Evolutionary conservation across 2,888 invertebrate genomes (phyloP).

Genomic region (Spisula solida): DNA sequence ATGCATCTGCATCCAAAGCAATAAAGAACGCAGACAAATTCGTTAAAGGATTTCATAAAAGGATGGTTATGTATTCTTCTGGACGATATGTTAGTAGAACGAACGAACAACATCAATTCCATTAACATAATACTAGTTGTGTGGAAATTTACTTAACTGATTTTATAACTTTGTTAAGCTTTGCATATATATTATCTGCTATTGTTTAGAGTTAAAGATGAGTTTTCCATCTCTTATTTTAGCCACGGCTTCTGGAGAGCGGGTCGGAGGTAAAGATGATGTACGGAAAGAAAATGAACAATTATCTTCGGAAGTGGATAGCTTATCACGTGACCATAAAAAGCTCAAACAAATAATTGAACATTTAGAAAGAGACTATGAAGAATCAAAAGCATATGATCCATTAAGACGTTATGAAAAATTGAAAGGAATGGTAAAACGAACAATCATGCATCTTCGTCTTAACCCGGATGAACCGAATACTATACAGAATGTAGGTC

Average conservation of each 20-base stretch:
- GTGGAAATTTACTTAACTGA: neutral
- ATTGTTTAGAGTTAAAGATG: slow-evolving; percentile 57
- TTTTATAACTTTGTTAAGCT: neutral
- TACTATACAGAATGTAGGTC: slow-evolving; percentile 63
- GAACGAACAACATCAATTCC: neutral
- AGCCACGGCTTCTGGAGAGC: slow-evolving; percentile 73
- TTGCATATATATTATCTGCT: neutral
- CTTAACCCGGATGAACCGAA: slow-evolving; percentile 79
- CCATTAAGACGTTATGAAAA: slow-evolving; percentile 97
- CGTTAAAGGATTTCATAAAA: neutral
- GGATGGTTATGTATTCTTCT: neutral
- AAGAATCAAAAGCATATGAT: slow-evolving; percentile 96
- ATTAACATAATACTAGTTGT: neutral
- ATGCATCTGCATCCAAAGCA: neutral
- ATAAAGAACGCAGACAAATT: slow-evolving; percentile 8
- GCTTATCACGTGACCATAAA: slow-evolving; percentile 82
- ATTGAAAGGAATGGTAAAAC: slow-evolving; percentile 98
- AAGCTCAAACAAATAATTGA: slow-evolving; percentile 81
- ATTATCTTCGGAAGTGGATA: slow-evolving; percentile 79
- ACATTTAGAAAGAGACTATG: slow-evolving; percentile 92
- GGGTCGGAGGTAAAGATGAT: slow-evolving; percentile 73
- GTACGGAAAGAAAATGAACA: slow-evolving; percentile 79
- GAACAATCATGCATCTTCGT: slow-evolving; percentile 83
- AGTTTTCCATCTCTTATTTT: slow-evolving; percentile 75
- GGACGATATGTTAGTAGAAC: neutral